These are phyloP conservation scores for Ormyrus thymus DNA, from an alignment of 2,888 invertebrate species.

Conservation along the genomic window DNA sequence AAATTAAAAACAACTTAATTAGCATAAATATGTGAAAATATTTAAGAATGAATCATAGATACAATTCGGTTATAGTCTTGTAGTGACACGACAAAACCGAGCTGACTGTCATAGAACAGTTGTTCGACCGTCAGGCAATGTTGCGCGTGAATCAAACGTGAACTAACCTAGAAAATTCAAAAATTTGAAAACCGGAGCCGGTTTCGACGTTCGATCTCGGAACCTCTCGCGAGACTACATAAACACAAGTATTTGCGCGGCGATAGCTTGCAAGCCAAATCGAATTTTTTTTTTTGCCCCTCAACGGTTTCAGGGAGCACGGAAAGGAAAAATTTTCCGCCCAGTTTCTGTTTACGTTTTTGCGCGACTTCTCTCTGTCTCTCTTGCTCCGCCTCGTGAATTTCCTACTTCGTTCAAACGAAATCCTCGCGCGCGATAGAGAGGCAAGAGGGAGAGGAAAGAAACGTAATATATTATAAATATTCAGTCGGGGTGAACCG, in stretches of 20 bases:
- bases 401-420: not conserved
- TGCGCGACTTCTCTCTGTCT: not conserved
- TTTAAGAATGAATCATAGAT: too few species aligned
- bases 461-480: not conserved
- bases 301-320: constrained; percentile 10
- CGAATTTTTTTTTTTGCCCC: constrained; percentile 38
- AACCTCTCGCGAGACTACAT: not conserved
- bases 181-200: constrained; percentile 41
- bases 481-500: not conserved
- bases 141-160: not conserved
- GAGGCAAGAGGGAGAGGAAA: not conserved
- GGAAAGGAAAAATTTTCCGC: constrained; percentile 38
- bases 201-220: constrained; percentile 4
- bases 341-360: not conserved
- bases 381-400: not conserved
- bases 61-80: too few species aligned
- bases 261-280: not conserved
- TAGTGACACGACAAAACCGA: too few species aligned
- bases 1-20: too few species aligned
- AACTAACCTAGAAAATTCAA: constrained; percentile 36
- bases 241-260: constrained; percentile 1
- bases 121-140: too few species aligned
- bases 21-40: too few species aligned
- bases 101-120: too few species aligned
- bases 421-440: not conserved